Conservation (phyloP, 2,888 invertebrate species). For the Euzetes globulus region DNA sequence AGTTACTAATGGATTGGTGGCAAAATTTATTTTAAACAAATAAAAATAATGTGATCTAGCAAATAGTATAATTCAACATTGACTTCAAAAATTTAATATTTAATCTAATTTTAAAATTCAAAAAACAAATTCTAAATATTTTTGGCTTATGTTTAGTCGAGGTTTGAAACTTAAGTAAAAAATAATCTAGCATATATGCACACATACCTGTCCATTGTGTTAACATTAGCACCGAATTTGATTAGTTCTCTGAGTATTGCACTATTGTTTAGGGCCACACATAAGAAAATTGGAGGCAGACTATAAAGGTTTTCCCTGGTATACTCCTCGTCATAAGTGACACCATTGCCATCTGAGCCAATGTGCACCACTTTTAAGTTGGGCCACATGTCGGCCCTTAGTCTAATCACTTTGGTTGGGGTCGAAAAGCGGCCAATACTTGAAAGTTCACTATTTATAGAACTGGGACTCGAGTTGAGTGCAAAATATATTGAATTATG, state of each 20-base stretch:
- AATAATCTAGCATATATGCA: too few relatives aligned
- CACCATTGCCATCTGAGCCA: constrained; percentile 36
- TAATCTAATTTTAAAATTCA: too few relatives aligned
- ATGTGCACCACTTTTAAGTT: constrained; percentile 41
- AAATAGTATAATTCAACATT: too few relatives aligned
- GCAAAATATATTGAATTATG: constrained; percentile 19
- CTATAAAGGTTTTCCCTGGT: constrained; percentile 53
- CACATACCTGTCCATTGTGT: constrained; percentile 51
- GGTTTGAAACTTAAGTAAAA: too few relatives aligned
- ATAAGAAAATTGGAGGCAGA: constrained; percentile 56
- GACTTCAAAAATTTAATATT: too few relatives aligned
- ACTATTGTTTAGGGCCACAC: constrained; percentile 53
- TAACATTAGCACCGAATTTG: constrained; percentile 53
- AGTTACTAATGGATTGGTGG: too few relatives aligned
- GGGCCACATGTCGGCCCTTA: constrained; percentile 32
- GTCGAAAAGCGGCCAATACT: constrained; percentile 4
- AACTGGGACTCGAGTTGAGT: constrained; percentile 29
- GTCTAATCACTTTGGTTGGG: constrained; percentile 23
- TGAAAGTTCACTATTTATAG: constrained; percentile 30
- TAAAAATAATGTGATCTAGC: too few relatives aligned
- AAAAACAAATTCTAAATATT: too few relatives aligned
- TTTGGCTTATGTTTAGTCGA: too few relatives aligned
- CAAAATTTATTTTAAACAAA: too few relatives aligned
- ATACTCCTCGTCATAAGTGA: constrained; percentile 48
- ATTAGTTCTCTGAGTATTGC: constrained; percentile 53